These are phyloP conservation scores for Dendrolimus kikuchii DNA, from an alignment of 1,140 invertebrate species.

Conservation along the genomic window DNA sequence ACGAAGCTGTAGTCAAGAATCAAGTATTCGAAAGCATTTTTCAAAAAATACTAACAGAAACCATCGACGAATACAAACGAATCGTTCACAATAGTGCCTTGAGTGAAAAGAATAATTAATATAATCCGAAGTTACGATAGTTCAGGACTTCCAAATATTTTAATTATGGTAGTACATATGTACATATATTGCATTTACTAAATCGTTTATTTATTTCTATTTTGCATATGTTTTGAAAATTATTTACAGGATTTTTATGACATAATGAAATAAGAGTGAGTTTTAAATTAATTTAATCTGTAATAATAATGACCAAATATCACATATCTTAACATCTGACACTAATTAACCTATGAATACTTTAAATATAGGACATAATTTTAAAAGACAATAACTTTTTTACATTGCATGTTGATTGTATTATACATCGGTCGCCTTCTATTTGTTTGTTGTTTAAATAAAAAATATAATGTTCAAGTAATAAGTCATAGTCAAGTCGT, in stretches of 20 bases:
- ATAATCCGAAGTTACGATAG: conserved; percentile 1
- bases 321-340: conserved; percentile 56
- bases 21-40: conserved; percentile 62
- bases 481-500: too few species aligned
- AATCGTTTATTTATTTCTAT: too few species aligned
- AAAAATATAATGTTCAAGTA: too few species aligned
- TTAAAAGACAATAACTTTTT: conserved; percentile 2
- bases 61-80: conserved; percentile 55
- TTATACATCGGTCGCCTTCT: too few species aligned
- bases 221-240: background rate
- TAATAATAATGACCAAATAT: conserved; percentile 56
- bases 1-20: conserved; percentile 55
- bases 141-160: too few species aligned
- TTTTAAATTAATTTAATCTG: conserved; percentile 43
- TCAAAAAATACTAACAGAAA: conserved; percentile 51
- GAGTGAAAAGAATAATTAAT: background rate
- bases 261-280: background rate
- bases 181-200: too few species aligned
- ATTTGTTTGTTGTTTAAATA: too few species aligned
- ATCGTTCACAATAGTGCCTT: conserved; percentile 21
- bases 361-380: conserved; percentile 12
- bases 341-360: conserved; percentile 43
- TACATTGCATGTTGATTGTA: too few species aligned
- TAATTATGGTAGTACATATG: too few species aligned
- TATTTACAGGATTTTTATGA: background rate